Conservation (phyloP, 1,140 invertebrate species). For the Venustaconcha ellipsiformis region DNA sequence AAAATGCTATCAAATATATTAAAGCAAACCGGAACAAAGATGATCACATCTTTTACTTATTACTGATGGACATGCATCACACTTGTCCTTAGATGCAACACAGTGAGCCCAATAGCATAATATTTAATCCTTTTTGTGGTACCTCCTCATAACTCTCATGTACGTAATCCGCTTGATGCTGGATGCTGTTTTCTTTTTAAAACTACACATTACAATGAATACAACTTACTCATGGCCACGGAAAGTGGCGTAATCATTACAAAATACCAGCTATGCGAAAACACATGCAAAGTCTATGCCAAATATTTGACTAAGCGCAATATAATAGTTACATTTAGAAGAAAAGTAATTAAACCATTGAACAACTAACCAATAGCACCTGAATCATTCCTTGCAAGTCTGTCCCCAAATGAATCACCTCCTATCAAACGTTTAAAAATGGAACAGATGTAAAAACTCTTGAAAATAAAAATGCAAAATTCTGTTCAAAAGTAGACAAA, state of each 20-base stretch:
- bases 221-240: conserved; percentile 4
- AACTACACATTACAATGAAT: not conserved
- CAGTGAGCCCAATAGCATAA: no score
- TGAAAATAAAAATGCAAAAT: no score
- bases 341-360: no score
- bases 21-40: conserved; percentile 7
- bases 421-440: no score
- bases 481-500: no score
- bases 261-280: not conserved
- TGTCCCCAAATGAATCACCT: no score
- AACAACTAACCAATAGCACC: no score
- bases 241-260: conserved; percentile 1
- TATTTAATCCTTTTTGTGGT: not conserved
- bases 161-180: conserved; percentile 8
- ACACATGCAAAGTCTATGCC: no score
- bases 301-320: no score
- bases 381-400: no score
- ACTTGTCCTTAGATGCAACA: not conserved
- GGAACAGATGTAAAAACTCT: no score
- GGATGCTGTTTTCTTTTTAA: conserved; percentile 7
- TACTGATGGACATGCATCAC: conserved; percentile 2
- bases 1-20: conserved; percentile 10
- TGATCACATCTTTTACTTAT: not conserved
- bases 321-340: no score
- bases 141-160: not conserved